These are phyloP conservation scores for Arizona elegans DNA, from an alignment of 2,113 vertebrate genomes.

Conservation along the genomic window DNA sequence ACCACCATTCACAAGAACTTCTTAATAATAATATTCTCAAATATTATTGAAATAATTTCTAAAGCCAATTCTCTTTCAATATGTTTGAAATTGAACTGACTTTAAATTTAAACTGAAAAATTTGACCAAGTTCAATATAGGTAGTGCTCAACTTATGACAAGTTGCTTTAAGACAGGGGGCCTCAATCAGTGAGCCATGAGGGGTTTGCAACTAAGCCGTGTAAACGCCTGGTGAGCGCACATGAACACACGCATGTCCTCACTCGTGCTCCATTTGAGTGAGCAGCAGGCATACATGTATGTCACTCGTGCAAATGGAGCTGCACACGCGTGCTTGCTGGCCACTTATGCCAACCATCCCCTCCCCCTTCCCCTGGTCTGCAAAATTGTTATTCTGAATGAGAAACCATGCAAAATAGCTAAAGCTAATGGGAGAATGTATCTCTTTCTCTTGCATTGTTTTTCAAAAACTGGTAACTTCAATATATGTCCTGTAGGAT, in stretches of 20 bases:
- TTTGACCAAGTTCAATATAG: background rate
- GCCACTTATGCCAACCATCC: too few relatives aligned
- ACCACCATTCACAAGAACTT: background rate
- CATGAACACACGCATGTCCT: too few relatives aligned
- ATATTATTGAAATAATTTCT: background rate
- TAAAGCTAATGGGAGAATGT: background rate
- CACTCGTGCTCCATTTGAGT: too few relatives aligned
- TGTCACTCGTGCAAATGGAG: too few relatives aligned
- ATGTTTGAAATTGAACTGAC: background rate
- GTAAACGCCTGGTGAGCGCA: too few relatives aligned
- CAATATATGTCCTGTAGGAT: background rate
- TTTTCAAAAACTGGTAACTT: background rate
- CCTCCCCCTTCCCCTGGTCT: too few relatives aligned
- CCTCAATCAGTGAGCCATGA: too few relatives aligned
- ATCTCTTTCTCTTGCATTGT: background rate
- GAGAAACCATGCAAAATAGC: background rate
- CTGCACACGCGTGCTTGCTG: too few relatives aligned
- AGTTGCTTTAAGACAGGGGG: background rate
- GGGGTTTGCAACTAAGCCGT: too few relatives aligned
- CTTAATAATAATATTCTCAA: background rate
- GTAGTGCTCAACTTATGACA: background rate
- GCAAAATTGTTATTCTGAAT: background rate
- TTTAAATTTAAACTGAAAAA: background rate
- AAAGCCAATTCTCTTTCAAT: background rate
- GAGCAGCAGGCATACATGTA: too few relatives aligned